These are phyloP conservation scores for Pagetopsis macropterus DNA, from an alignment of 2,797 vertebrate species.

Conservation along the genomic window DNA sequence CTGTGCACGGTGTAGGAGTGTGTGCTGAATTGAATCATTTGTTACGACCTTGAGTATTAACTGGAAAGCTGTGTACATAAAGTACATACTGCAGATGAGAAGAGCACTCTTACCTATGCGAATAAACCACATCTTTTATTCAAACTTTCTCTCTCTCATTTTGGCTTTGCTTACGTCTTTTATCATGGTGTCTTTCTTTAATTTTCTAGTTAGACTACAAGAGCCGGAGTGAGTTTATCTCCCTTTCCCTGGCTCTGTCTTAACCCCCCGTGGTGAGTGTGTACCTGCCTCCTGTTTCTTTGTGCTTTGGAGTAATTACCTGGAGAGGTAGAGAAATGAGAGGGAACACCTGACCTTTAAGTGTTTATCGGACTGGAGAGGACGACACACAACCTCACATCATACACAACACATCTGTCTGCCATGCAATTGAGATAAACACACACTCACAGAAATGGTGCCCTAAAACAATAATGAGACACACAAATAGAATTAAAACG, in stretches of 20 bases:
- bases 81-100: slow-evolving; percentile 14
- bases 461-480: slow-evolving; percentile 42
- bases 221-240: slow-evolving; percentile 61
- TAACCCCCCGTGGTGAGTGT: slow-evolving; percentile 45
- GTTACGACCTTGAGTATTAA: slow-evolving; percentile 27
- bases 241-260: slow-evolving; percentile 35
- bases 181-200: slow-evolving; percentile 52
- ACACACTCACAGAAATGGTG: slow-evolving; percentile 21
- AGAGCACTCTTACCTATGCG: neutral
- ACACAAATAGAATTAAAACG: slow-evolving; percentile 29
- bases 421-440: slow-evolving; percentile 33
- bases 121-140: slow-evolving; percentile 40
- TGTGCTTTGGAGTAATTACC: slow-evolving; percentile 75
- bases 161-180: slow-evolving; percentile 48
- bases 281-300: slow-evolving; percentile 62
- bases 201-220: slow-evolving; percentile 58
- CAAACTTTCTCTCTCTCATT: slow-evolving; percentile 11
- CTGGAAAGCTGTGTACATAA: slow-evolving; percentile 11
- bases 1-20: slow-evolving; percentile 14
- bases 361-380: slow-evolving; percentile 65
- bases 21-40: slow-evolving; percentile 31
- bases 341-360: slow-evolving; percentile 76
- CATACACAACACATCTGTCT: slow-evolving; percentile 37
- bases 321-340: slow-evolving; percentile 67
- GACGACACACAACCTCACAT: slow-evolving; percentile 19